Conservation (phyloP, 1,140 invertebrate species). For the honey bee (Apis mellifera) region Amel_HAv3.1 CM009942.2:7808501-7809000, state of each 20-base stretch:
- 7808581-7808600: constrained; percentile 59
- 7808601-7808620: constrained; percentile 74
- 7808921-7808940: constrained; percentile 65
- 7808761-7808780: constrained; percentile 47
- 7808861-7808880: constrained; percentile 83
- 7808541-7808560: constrained; percentile 53
- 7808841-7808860: constrained; percentile 87
- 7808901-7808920: constrained; percentile 60
- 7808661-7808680: constrained; percentile 66
- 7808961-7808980: constrained; percentile 69
- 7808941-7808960: constrained; percentile 71
- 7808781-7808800: constrained; percentile 65
- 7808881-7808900: constrained; percentile 68
- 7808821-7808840: constrained; percentile 82
- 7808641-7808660: constrained; percentile 49
- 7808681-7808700: constrained; percentile 62
- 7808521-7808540: constrained; percentile 69
- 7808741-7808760: constrained; percentile 24
- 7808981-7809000: constrained; percentile 73
- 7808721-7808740: constrained; percentile 48
- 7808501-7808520: constrained; percentile 77
- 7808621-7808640: constrained; percentile 75
- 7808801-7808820: constrained; percentile 59
- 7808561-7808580: constrained; percentile 44
- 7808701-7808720: constrained; percentile 43